These are phyloP conservation scores for Caenorhabditis sp. DNA, from an alignment of 2,888 invertebrate genomes.

Conservation along the genomic window DNA sequence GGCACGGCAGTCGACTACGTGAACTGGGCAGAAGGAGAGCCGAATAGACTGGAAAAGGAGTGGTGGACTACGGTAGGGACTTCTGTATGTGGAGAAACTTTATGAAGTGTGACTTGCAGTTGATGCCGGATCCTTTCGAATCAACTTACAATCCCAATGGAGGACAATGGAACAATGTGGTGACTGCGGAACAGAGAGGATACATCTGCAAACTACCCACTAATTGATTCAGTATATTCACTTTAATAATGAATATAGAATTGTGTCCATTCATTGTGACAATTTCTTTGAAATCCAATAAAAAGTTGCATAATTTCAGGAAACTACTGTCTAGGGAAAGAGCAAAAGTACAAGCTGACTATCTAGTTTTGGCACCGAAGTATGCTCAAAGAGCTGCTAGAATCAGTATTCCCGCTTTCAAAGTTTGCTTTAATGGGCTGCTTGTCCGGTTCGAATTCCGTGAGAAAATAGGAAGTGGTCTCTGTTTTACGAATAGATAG, in stretches of 20 bases:
- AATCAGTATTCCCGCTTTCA: not conserved
- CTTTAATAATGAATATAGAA: not conserved
- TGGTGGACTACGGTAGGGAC: conserved; percentile 40
- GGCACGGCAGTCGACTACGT: conserved; percentile 17
- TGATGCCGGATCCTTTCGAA: conserved; percentile 23
- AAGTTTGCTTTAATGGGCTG: not conserved
- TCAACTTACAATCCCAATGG: not conserved
- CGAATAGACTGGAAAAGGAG: conserved; percentile 41
- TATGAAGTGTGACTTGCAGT: not conserved
- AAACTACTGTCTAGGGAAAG: conserved; percentile 20
- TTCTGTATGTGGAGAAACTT: not conserved
- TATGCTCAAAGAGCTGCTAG: too few species aligned
- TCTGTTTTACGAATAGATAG: conserved; percentile 13
- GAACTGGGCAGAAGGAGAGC: conserved; percentile 44
- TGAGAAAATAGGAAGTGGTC: conserved; percentile 36
- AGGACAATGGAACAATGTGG: conserved; percentile 21
- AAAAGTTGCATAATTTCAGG: too few species aligned
- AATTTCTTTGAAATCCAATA: too few species aligned
- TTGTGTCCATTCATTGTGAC: not conserved
- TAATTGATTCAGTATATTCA: not conserved
- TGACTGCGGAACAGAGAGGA: not conserved
- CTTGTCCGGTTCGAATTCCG: conserved; percentile 9
- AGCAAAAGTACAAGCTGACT: conserved; percentile 35
- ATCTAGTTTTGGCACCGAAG: conserved; percentile 24
- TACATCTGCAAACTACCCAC: conserved; percentile 11